phyloP scores from a whole-genome alignment of 37 sponge, comb jelly and placozoan genomes.

The Cladorhizidae sp. region DNA sequence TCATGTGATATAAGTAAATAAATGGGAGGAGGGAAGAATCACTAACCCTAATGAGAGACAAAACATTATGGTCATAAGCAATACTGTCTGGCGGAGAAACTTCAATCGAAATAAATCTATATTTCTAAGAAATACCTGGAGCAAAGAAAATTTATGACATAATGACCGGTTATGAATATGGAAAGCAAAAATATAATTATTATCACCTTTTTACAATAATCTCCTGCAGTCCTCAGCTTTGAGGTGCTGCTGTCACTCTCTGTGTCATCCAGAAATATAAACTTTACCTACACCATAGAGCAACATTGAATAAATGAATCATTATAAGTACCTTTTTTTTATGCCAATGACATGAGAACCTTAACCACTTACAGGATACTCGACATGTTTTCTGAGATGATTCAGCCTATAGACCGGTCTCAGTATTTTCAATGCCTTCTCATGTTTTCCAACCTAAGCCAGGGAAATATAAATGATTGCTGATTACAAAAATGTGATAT shows the following conservation, averaged over 20 bases:
- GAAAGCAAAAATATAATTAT: no score
- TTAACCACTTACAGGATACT: slow-evolving; percentile 24
- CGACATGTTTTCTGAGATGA: neutral
- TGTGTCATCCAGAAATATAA: neutral
- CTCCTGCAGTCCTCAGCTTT: no score
- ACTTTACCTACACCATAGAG: neutral
- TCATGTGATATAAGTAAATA: no score
- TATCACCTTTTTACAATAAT: no score
- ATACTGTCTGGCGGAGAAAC: slow-evolving; percentile 27
- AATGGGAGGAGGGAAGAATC: no score
- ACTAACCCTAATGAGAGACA: slow-evolving; percentile 72
- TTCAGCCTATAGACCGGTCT: slow-evolving; percentile 27
- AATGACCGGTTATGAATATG: no score
- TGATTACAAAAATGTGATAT: no score
- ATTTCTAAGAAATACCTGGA: slow-evolving; percentile 23
- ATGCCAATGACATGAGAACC: neutral
- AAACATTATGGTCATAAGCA: slow-evolving; percentile 43
- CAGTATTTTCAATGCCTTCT: slow-evolving; percentile 33
- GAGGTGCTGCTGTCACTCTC: neutral
- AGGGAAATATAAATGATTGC: no score
- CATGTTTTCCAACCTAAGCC: slow-evolving; percentile 50
- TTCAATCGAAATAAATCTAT: slow-evolving; percentile 24
- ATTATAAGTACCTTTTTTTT: neutral
- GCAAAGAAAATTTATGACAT: neutral
- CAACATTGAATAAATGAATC: neutral